A percentile compares a stretch with the other conserved stretches of the same genome.
Evolutionary conservation across 2,797 vertebrate genomes (phyloP).

Genomic region (Natrix natrix): DNA sequence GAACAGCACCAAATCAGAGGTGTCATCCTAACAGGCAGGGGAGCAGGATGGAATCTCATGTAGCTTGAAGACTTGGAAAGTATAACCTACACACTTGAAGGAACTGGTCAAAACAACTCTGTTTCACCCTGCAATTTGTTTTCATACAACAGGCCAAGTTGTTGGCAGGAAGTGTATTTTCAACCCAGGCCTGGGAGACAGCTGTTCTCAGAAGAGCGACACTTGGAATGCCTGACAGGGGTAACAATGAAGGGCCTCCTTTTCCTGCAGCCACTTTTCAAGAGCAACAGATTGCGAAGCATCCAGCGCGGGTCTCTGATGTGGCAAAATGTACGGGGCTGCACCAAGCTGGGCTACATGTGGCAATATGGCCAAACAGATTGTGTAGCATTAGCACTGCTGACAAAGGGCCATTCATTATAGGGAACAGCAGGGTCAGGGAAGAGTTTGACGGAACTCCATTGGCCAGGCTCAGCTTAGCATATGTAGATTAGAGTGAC

Average conservation of each 20-base stretch:
- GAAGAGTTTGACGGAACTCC: constrained; percentile 34
- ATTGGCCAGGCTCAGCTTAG: constrained; percentile 34
- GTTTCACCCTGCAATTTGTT: neutral
- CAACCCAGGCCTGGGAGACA: neutral
- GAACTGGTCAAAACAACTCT: neutral
- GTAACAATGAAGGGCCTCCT: constrained; percentile 39
- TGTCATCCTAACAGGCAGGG: neutral
- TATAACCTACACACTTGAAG: accelerated
- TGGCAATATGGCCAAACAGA: constrained; percentile 47
- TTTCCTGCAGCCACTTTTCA: constrained; percentile 31
- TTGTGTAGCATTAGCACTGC: constrained; percentile 48
- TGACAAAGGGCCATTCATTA: constrained; percentile 56
- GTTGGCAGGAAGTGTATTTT: neutral
- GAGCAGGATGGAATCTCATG: neutral
- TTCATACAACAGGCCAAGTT: constrained; percentile 20
- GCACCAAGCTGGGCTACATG: constrained; percentile 32
- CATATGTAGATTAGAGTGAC: constrained; percentile 58
- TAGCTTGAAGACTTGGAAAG: neutral
- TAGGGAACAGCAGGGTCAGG: constrained; percentile 48
- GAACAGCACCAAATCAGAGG: neutral
- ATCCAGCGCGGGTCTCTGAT: constrained; percentile 23
- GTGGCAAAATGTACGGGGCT: constrained; percentile 40
- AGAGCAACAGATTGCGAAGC: constrained; percentile 58
- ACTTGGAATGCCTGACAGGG: constrained; percentile 5
- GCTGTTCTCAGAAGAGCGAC: constrained; percentile 34